These are phyloP conservation scores for Drosophila truncata DNA, from an alignment of 1,140 invertebrate species.

Conservation along the genomic window DNA sequence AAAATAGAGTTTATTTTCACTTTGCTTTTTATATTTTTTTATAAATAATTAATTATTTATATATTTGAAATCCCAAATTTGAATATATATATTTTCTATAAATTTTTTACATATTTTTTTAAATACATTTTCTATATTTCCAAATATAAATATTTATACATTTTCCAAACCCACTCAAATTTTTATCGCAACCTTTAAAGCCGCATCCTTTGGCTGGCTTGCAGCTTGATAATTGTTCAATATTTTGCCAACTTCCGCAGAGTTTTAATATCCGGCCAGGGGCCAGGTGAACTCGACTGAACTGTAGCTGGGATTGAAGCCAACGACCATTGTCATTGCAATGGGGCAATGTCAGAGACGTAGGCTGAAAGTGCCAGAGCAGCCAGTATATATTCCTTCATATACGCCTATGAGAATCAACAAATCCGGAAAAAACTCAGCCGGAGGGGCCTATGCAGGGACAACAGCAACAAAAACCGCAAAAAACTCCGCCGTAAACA, in stretches of 20 bases:
- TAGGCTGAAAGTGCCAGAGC: constrained; percentile 45
- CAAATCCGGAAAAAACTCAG: constrained; percentile 41
- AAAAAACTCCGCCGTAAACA: constrained; percentile 66
- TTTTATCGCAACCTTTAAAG: neutral
- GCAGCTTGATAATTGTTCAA: constrained; percentile 60
- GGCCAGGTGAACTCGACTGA: constrained; percentile 30
- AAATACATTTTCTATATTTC: neutral
- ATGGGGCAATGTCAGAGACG: constrained; percentile 76
- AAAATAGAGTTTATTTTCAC: neutral
- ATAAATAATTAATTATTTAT: neutral
- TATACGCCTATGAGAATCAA: constrained; percentile 5
- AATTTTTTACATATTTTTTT: neutral
- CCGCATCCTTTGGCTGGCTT: neutral
- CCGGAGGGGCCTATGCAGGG: constrained; percentile 23
- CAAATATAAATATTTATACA: neutral
- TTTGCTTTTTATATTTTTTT: neutral
- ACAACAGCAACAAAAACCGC: constrained; percentile 41
- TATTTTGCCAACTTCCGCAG: constrained; percentile 59
- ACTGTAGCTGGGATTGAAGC: constrained; percentile 33
- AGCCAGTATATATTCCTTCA: constrained; percentile 7
- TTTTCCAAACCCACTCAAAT: neutral
- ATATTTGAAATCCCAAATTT: neutral
- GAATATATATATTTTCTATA: neutral
- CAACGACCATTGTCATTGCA: constrained; percentile 75
- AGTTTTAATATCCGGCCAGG: constrained; percentile 68